Evolutionary conservation across 2,888 invertebrate species (phyloP).

Genomic region (Meandrusa payeni): DNA sequence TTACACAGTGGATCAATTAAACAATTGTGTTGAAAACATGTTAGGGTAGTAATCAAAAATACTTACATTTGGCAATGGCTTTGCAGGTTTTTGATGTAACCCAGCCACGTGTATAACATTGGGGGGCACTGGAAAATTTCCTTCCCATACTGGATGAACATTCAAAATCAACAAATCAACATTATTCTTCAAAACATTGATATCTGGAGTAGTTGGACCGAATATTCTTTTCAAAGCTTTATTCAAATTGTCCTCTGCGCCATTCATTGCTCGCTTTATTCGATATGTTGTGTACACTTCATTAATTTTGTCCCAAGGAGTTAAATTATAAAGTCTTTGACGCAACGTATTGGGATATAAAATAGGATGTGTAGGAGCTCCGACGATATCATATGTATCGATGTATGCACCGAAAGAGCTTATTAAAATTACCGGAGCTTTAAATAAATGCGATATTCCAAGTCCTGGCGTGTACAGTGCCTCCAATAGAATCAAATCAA

Average conservation of each 20-base stretch:
- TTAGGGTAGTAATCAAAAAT: too few species aligned
- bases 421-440: conserved; percentile 45
- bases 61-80: too few species aligned
- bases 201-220: conserved; percentile 28
- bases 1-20: too few species aligned
- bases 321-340: conserved; percentile 5
- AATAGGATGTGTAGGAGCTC: conserved; percentile 30
- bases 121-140: conserved; percentile 40
- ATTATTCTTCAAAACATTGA: conserved; percentile 34
- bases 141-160: conserved; percentile 38
- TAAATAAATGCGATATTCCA: conserved; percentile 40
- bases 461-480: conserved; percentile 33
- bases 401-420: conserved; percentile 40
- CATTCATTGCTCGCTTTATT: too few species aligned
- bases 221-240: not conserved
- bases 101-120: conserved; percentile 42
- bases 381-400: conserved; percentile 32
- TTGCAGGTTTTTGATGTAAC: conserved; percentile 32
- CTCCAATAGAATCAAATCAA: conserved; percentile 49
- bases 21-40: too few species aligned
- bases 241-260: not conserved
- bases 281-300: conserved; percentile 1
- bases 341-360: not conserved
- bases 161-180: conserved; percentile 42
- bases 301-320: conserved; percentile 1